phyloP scores from a whole-genome alignment of 2,888 invertebrate genomes.

The Smittia aterrima region DNA sequence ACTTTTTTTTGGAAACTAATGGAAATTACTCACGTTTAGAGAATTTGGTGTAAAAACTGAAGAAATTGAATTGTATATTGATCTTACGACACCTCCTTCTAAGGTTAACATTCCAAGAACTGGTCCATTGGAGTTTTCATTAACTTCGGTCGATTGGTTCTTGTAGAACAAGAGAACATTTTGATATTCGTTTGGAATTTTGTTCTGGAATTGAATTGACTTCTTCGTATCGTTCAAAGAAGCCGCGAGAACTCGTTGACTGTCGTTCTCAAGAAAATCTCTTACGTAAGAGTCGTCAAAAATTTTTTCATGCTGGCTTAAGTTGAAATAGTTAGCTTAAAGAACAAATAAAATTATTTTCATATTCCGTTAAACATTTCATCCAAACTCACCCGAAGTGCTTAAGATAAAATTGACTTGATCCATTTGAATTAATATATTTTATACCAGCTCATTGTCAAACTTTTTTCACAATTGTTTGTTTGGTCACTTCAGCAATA shows the following conservation, averaged over 20 bases:
- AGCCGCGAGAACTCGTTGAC: conserved; percentile 54
- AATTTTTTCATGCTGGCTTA: conserved; percentile 47
- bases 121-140: background rate
- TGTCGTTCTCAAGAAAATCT: conserved; percentile 56
- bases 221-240: conserved; percentile 52
- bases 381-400: conserved; percentile 50
- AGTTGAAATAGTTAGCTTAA: conserved; percentile 51
- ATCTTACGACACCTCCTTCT: conserved; percentile 55
- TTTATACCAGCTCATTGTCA: background rate
- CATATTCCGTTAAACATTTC: background rate
- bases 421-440: conserved; percentile 43
- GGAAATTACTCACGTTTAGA: conserved; percentile 10
- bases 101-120: conserved; percentile 53
- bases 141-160: conserved; percentile 48
- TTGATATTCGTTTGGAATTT: conserved; percentile 51
- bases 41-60: conserved; percentile 36
- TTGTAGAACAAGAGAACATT: conserved; percentile 54
- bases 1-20: background rate
- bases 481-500: conserved; percentile 28
- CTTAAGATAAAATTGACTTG: conserved; percentile 53
- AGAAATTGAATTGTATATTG: conserved; percentile 55
- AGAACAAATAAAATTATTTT: conserved; percentile 15
- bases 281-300: conserved; percentile 51
- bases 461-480: conserved; percentile 45
- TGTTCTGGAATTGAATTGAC: conserved; percentile 53